phyloP scores from a whole-genome alignment of 1,140 invertebrate species.

The Diorhabda sublineata region DNA sequence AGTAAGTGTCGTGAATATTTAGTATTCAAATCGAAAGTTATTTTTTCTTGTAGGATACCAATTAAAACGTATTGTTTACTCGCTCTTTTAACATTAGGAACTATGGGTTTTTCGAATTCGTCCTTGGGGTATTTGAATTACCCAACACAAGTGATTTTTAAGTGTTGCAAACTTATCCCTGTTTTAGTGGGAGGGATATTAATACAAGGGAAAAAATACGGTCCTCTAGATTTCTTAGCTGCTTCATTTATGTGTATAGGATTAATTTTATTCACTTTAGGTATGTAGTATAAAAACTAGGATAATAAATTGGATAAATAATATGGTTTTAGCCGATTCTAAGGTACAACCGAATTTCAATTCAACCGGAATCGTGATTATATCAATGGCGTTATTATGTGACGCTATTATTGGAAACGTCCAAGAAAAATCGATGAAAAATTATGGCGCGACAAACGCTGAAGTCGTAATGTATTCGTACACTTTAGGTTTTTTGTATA shows the following conservation, averaged over 20 bases:
- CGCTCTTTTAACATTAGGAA: constrained; percentile 84
- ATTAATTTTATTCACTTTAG: constrained; percentile 81
- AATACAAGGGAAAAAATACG: constrained; percentile 87
- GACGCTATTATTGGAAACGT: constrained; percentile 95
- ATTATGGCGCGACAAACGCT: constrained; percentile 74
- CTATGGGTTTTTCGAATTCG: constrained; percentile 94
- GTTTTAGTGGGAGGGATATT: constrained; percentile 88
- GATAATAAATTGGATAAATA: not conserved
- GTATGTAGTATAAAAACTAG: constrained; percentile 41
- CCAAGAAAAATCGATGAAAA: constrained; percentile 91
- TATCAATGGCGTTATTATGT: constrained; percentile 80
- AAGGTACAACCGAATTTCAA: constrained; percentile 86
- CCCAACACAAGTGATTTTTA: constrained; percentile 90
- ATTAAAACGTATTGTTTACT: constrained; percentile 74
- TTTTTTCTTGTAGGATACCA: constrained; percentile 69
- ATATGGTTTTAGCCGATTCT: constrained; percentile 71
- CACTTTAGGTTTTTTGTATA: constrained; percentile 80
- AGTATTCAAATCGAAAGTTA: not conserved
- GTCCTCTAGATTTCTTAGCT: constrained; percentile 76
- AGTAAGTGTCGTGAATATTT: constrained; percentile 50
- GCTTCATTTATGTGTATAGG: constrained; percentile 87
- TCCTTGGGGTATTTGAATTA: constrained; percentile 95
- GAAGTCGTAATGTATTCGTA: constrained; percentile 95
- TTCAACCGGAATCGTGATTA: constrained; percentile 76
- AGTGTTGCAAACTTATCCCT: constrained; percentile 95